Evolutionary conservation across 2,113 vertebrate genomes (phyloP), one percentile per base, ranked within the genome.

Genomic region (Melanerpes aurifrons): DNA sequence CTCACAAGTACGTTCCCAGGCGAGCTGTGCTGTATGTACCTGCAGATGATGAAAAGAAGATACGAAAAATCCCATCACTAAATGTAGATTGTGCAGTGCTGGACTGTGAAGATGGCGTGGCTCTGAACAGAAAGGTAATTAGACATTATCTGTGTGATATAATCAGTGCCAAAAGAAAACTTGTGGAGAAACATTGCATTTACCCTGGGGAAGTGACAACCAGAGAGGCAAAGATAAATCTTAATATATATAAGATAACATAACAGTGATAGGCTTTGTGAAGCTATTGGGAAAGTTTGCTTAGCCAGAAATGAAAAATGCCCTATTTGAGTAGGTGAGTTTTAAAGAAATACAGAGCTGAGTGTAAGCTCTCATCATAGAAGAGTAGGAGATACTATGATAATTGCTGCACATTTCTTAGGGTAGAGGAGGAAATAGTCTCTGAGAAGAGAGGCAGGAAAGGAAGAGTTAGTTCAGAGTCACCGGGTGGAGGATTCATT

Each of bases 91-190:
- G 99, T 70, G 99, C 98, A 0, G 99, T 99, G 78, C 95, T 99
- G 53, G 99, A 99, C 97, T 99, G 99, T 72, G 99, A 99, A 96
- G 99, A 99, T 62, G 99, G 99, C 0, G 99, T 99, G 82, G 99
- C 99, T 92, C 96, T 98, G 82, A 99, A 97, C 96, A 99, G 98
- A 96, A 99, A 99, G 98, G 99, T 99, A 98, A 96, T n/a, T 59
- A 69, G 72, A 95, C 85, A 56, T 85, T 88, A 72, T 92, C 90
- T 90, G 45, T 83, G 64, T 74, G 67, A 63, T 92, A 54, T 21
- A 71, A 73, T 91, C 72, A 76, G 56, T 7, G 3, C 58, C 75
- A 31, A 83, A 76, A 3, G 45, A 79, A 48, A 86, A 69, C 28
- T 15, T 67, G 80, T 50, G 76, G 79, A 15, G 81, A 86, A 92